Conservation (phyloP, 2,113 vertebrate species). For the Sturnira hondurensis region DNA sequence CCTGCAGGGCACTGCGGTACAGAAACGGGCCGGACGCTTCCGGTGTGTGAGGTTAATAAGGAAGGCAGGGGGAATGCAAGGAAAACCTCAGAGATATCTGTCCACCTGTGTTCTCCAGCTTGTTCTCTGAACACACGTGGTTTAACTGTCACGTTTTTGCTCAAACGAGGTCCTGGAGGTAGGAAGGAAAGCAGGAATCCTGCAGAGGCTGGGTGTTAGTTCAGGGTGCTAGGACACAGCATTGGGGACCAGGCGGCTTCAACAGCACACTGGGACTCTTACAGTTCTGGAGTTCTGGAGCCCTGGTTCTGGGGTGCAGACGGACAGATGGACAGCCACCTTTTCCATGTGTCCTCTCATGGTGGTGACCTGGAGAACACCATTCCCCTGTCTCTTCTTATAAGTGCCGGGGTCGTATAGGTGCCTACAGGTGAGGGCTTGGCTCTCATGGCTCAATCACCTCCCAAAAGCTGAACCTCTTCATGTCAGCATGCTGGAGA, state of each 20-base stretch:
- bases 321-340: background rate
- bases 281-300: too few species aligned
- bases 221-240: background rate
- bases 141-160: background rate
- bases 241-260: too few species aligned
- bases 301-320: background rate
- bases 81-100: too few species aligned
- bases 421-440: too few species aligned
- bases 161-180: background rate
- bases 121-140: background rate
- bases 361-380: background rate
- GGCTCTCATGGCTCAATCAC: too few species aligned
- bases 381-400: background rate
- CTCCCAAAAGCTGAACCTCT: too few species aligned
- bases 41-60: too few species aligned
- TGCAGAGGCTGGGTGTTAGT: rapidly evolving
- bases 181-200: background rate
- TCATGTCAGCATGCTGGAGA: background rate
- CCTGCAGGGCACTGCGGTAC: too few species aligned
- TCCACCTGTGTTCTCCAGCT: too few species aligned
- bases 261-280: background rate
- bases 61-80: too few species aligned
- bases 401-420: rapidly evolving
- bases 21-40: background rate
- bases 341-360: background rate